These are phyloP conservation scores for Fratercula arctica DNA, from an alignment of 2,797 vertebrate genomes.

Conservation along the genomic window DNA sequence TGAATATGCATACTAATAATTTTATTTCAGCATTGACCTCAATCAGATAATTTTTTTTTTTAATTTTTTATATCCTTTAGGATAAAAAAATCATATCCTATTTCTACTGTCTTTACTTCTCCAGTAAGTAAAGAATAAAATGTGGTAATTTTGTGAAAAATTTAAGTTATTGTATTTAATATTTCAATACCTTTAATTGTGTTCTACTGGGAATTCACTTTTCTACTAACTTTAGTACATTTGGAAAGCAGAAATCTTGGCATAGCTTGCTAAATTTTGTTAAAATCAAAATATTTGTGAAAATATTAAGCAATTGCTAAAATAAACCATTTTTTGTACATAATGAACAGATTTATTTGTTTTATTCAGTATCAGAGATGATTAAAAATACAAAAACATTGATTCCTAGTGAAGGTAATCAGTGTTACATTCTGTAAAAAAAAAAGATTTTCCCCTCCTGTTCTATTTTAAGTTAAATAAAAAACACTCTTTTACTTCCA, in stretches of 20 bases:
- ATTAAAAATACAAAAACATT: conserved; percentile 24
- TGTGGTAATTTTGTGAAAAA: not conserved
- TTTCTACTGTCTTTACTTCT: not conserved
- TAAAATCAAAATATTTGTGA: conserved; percentile 49
- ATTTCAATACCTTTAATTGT: not conserved
- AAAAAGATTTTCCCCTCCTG: not conserved
- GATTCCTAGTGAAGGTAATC: conserved; percentile 3
- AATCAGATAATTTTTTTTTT: not conserved
- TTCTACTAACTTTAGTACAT: not conserved
- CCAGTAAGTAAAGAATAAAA: not conserved
- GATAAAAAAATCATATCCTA: not conserved
- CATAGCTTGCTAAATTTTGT: not conserved
- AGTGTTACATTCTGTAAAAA: not conserved
- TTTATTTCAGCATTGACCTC: not conserved
- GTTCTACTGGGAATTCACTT: not conserved
- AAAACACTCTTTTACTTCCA: not conserved
- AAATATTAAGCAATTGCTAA: conserved; percentile 11
- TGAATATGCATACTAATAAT: not conserved
- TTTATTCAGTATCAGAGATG: conserved; percentile 6
- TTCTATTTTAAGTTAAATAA: not conserved
- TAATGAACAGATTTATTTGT: conserved; percentile 56
- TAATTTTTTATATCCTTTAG: not conserved
- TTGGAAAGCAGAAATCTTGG: not conserved
- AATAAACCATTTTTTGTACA: not conserved
- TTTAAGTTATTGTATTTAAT: not conserved